phyloP scores from a whole-genome alignment of 92 coral and sea anemone genomes.

The Siderastrea siderea region DNA sequence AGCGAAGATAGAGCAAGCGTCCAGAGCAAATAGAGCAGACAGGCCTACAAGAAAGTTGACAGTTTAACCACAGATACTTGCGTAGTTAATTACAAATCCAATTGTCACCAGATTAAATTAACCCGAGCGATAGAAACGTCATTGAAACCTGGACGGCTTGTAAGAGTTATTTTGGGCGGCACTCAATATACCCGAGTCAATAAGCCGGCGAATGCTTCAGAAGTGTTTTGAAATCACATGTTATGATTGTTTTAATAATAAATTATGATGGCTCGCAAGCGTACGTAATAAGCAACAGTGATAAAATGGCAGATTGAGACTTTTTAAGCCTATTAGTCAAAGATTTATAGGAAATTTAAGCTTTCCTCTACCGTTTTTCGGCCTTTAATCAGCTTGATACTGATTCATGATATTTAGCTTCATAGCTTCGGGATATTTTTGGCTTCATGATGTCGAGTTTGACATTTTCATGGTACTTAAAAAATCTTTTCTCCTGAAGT shows the following conservation, averaged over 20 bases:
- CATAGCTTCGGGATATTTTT: background rate
- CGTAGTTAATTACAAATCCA: conserved; percentile 69
- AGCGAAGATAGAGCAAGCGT: conserved; percentile 1
- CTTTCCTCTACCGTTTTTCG: no score
- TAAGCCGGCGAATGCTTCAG: background rate
- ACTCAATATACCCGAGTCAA: conserved; percentile 7
- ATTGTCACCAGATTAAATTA: conserved; percentile 43
- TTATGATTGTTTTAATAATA: conserved; percentile 17
- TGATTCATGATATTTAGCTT: background rate
- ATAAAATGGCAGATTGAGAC: no score
- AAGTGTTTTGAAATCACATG: background rate
- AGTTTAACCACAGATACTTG: conserved; percentile 53
- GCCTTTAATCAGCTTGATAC: background rate
- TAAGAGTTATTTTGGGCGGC: conserved; percentile 1
- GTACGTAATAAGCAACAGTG: background rate
- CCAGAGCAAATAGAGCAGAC: conserved; percentile 16
- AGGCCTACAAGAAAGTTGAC: conserved; percentile 23
- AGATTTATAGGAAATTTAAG: no score
- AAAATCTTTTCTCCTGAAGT: no score
- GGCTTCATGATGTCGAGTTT: background rate
- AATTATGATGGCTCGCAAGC: background rate
- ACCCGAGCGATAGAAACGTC: background rate
- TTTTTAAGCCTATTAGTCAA: no score
- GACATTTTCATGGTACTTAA: background rate
- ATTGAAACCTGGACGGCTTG: background rate